Base-by-base conservation (phyloP, 2,113 vertebrate genomes). In the Heliornis fulica region DNA sequence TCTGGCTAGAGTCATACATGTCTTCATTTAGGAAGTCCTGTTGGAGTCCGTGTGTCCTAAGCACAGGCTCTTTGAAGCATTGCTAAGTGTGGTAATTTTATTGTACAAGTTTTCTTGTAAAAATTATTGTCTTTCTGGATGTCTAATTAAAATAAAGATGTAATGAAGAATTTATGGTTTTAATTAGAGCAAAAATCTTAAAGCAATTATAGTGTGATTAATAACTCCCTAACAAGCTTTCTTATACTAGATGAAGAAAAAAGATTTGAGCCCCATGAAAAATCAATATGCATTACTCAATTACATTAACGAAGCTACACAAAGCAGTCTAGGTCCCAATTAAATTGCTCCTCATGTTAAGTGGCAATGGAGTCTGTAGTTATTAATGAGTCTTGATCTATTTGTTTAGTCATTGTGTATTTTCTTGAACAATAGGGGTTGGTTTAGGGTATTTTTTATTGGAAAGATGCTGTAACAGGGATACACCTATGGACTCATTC, bases 141-240 rank as follows among this genome's bases (percentile, higher is more conserved):
- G 96, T 92, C 97, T 98, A 98, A 98, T 98, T 98, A 98, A 98
- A 98, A 98, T 98, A 97, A 98, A 98, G 97, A 97, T 74, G 92
- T 93, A 98, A 98, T 98, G 98, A 98, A 98, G 94, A 98, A 98
- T 97, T 98, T 97, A 98, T 96, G 84, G 89, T 97, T 98, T 98
- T 98, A 98, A 98, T 98, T 98, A 98, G 96, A 90, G 75, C 90
- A 97, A 97, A 98, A 96, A 97, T 98, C 97, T 98, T 98, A 97
- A 98, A 98, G 97, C 97, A 97, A 98, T 98, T 98, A 98, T 96
- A 68, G 19, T 41, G 83, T 97, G 96, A 97, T 98, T 98, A 98
- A 98, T 98, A 98, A 98, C 97, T 97, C 92, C 95, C 98, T 98
- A 98, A 97, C 96, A 94, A 91, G 95, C 89, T 94, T 97, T 94